Percentiles rank a stretch among this genome's conserved stretches.
Conservation (phyloP, 1,140 invertebrate species). For the Drosophila hydei region DNA sequence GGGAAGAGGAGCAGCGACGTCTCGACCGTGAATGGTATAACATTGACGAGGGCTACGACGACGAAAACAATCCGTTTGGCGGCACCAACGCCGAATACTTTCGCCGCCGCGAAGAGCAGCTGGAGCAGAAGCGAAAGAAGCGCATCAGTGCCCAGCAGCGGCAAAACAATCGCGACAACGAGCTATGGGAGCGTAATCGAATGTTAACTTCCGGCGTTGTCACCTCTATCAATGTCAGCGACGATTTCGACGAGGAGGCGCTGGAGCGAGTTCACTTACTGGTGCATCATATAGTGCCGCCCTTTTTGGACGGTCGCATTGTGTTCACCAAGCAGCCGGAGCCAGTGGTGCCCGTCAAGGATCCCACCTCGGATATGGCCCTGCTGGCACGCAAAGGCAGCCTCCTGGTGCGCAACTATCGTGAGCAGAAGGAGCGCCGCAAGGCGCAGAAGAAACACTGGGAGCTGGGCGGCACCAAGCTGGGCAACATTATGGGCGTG, state of each 20-base stretch:
- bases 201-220: slow-evolving; percentile 99
- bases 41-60: slow-evolving; percentile 96
- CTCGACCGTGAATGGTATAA: slow-evolving; percentile 98
- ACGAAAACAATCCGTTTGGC: slow-evolving; percentile 96
- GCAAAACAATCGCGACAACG: slow-evolving; percentile 98
- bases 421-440: slow-evolving; percentile 97
- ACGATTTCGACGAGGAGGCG: slow-evolving; percentile 97
- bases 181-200: slow-evolving; percentile 99
- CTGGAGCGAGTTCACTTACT: slow-evolving; percentile 96
- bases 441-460: slow-evolving; percentile 99
- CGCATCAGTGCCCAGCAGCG: slow-evolving; percentile 96
- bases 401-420: slow-evolving; percentile 92
- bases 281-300: slow-evolving; percentile 99
- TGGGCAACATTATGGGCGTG: slow-evolving; percentile 99
- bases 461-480: slow-evolving; percentile 98
- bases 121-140: slow-evolving; percentile 95
- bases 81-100: slow-evolving; percentile 96
- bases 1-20: slow-evolving; percentile 97
- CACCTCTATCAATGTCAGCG: slow-evolving; percentile 93
- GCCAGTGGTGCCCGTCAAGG: slow-evolving; percentile 94
- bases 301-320: slow-evolving; percentile 98
- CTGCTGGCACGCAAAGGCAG: slow-evolving; percentile 98
- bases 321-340: slow-evolving; percentile 99
- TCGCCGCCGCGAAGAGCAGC: slow-evolving; percentile 93
- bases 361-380: slow-evolving; percentile 99